Percentiles rank a stretch among this genome's conserved stretches.
phyloP scores from a whole-genome alignment of 2,888 invertebrate genomes.

The Cephalotes varians region DNA sequence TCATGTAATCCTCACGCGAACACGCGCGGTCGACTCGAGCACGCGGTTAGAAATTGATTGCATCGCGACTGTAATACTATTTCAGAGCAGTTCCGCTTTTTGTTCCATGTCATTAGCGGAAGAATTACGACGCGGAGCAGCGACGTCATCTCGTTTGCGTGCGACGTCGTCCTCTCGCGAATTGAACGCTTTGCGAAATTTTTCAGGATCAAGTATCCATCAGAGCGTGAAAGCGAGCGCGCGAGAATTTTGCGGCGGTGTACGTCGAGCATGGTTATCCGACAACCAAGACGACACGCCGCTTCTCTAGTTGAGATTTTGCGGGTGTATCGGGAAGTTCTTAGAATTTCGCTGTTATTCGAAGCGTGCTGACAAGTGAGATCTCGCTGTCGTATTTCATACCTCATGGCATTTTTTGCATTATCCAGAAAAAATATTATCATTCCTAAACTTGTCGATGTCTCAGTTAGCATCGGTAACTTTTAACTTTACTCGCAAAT shows the following conservation, averaged over 20 bases:
- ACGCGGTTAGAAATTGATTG: constrained; percentile 45
- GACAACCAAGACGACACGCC: constrained; percentile 25
- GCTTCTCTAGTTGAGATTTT: constrained; percentile 38
- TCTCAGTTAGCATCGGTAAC: neutral
- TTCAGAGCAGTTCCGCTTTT: constrained; percentile 35
- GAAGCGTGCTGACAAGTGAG: constrained; percentile 3
- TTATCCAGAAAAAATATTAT: neutral
- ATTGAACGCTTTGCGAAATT: constrained; percentile 38
- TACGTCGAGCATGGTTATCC: constrained; percentile 16
- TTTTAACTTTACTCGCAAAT: too few species aligned
- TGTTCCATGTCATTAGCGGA: constrained; percentile 11
- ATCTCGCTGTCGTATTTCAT: constrained; percentile 4
- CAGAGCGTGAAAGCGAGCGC: constrained; percentile 10
- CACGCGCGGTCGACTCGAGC: constrained; percentile 44
- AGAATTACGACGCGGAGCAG: neutral
- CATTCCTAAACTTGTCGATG: neutral
- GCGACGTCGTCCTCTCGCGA: neutral
- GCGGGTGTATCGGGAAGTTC: constrained; percentile 17
- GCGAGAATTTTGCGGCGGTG: neutral
- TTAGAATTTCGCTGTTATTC: constrained; percentile 35
- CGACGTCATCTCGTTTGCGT: constrained; percentile 22
- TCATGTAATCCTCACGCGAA: constrained; percentile 65
- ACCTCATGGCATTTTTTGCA: neutral
- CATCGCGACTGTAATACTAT: constrained; percentile 43
- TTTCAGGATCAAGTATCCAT: constrained; percentile 25